Evolutionary conservation across 1,140 invertebrate genomes (phyloP), one percentile per base, ranked within the genome.

Genomic region (Babylonia areolata): DNA sequence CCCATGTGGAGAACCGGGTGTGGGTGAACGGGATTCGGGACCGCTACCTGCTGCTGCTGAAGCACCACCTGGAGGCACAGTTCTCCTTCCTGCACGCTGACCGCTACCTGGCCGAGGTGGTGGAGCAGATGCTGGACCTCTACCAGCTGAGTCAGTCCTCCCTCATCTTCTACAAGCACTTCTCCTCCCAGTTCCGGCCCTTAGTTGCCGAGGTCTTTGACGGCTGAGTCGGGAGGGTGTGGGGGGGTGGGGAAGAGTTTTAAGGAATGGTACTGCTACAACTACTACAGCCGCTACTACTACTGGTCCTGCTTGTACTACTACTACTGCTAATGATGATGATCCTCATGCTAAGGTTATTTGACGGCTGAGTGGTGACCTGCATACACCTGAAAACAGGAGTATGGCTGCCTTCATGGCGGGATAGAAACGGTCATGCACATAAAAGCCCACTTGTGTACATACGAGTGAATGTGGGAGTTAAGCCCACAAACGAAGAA

Each of bases 61-160:
- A 84, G 39, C 82, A 84, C 69, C 64, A 84, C 40, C 82, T 84
- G 3, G 82, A 84, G 82, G 33, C 82, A 0, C 35, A 84, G 82
- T 84, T 73, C 82, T 84, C 82, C 28, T 84, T 73, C 40, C 82
- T 42, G 40, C 82, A 84, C 39, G 82, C 82, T 15, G 82, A 84
- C 37, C 58, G 69, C 37, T 84, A 84, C 82, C 64, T 84, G 64
- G 64, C 23, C 2, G 82, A 69, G 64, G 17, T 84, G 1, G 40
- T 75, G 82, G 64, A 84, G 35, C n/a, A 46, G 33, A 58, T 84
- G 46, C 40, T 73, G 64, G 64, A 35, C 28, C 28, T 84, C 0
- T 20, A 17, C 35, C 64, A 73, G 40, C 39, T 84, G 6, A 40
- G 39, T 23, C n/a, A 73, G 37, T 42, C 64, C 64, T 39, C 40